A percentile compares a stretch with the other conserved stretches of the same genome.
Evolutionary conservation across 2,113 vertebrate genomes (phyloP).

Genomic region (Gorsachius goisagi): DNA sequence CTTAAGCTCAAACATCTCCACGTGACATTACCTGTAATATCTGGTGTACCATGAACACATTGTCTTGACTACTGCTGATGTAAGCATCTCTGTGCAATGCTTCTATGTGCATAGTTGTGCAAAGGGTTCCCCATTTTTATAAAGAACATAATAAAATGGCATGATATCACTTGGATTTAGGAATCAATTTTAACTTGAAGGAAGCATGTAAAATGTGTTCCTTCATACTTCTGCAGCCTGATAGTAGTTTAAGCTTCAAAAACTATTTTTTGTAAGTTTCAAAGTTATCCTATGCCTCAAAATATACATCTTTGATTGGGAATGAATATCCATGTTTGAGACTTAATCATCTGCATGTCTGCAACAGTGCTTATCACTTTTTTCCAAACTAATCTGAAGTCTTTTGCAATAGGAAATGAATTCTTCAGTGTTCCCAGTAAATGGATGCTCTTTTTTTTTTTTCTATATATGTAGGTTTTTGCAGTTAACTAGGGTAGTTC

Average conservation of each 20-base stretch:
- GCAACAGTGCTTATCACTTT: not conserved
- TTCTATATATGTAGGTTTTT: not conserved
- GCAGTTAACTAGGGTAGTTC: not conserved
- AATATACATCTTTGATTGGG: not conserved
- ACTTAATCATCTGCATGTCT: not conserved
- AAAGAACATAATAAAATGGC: not conserved
- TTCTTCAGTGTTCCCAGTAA: not conserved
- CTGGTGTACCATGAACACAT: not conserved
- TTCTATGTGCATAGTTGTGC: not conserved
- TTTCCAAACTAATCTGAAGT: not conserved
- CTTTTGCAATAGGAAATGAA: not conserved
- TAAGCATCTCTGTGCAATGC: not conserved
- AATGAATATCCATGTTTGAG: not conserved
- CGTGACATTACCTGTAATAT: accelerated
- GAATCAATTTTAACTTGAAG: not conserved
- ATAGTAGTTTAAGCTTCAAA: not conserved
- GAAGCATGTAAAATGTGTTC: not conserved
- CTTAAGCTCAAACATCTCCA: not conserved
- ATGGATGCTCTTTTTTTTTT: not conserved
- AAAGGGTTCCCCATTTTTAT: not conserved
- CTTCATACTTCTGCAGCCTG: not conserved
- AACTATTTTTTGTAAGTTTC: not conserved
- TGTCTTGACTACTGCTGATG: not conserved
- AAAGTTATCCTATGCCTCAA: not conserved
- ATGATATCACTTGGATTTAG: not conserved